Evolutionary conservation across 2,888 invertebrate genomes (phyloP).

Genomic region (Microchrysa polita): DNA sequence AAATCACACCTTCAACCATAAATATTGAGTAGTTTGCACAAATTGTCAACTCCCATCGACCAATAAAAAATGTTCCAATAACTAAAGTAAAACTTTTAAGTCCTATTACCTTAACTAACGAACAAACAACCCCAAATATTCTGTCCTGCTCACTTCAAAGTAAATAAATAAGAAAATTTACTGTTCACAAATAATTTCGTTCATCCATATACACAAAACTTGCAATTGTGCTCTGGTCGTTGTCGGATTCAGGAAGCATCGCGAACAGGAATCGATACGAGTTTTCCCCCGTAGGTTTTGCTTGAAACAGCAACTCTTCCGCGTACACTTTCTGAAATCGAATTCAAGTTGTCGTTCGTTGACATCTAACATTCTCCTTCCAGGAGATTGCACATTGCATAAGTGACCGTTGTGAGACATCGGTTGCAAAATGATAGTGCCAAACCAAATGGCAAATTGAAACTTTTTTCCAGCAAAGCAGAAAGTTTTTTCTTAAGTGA

Average conservation of each 20-base stretch:
- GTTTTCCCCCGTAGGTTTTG: neutral
- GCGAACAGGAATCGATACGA: too few relatives aligned
- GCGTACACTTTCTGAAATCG: neutral
- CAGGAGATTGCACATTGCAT: conserved; percentile 16
- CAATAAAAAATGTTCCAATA: too few relatives aligned
- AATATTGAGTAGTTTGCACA: too few relatives aligned
- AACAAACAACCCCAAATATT: conserved; percentile 1
- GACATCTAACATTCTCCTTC: neutral
- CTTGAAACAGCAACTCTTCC: neutral
- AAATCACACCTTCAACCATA: too few relatives aligned
- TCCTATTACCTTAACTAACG: neutral
- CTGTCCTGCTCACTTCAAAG: neutral
- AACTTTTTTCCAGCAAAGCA: conserved; percentile 25
- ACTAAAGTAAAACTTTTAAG: neutral
- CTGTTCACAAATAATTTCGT: neutral
- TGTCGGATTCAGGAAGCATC: neutral
- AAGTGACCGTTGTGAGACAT: conserved; percentile 9
- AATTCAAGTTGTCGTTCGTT: neutral
- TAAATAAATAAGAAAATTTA: conserved; percentile 15
- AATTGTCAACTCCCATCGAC: too few relatives aligned
- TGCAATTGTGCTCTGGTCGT: neutral
- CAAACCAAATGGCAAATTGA: conserved; percentile 32
- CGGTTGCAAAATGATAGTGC: conserved; percentile 18
- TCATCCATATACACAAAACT: neutral
- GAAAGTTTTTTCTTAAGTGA: conserved; percentile 12